Percentiles rank a stretch among this genome's conserved stretches.
Evolutionary conservation across 2,888 invertebrate genomes (phyloP).

Genomic region (Serrognathus titanus): DNA sequence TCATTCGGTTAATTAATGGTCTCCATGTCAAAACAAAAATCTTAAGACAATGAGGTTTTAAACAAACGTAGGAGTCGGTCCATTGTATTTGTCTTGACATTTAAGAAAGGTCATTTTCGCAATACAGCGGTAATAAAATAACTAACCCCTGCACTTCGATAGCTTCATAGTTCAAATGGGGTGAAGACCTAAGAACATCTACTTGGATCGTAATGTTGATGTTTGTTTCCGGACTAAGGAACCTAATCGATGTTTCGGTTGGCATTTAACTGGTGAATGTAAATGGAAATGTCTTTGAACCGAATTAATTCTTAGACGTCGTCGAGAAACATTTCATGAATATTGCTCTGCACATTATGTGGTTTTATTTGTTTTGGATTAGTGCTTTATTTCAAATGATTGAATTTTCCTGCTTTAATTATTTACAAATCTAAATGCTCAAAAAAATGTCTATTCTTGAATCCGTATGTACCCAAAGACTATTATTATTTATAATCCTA

Average conservation of each 20-base stretch:
- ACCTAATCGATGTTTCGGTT: conserved; percentile 1
- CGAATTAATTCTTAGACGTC: no score
- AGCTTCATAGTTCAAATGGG: conserved; percentile 21
- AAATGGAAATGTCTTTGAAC: no score
- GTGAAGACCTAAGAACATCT: conserved; percentile 16
- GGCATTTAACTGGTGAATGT: no score
- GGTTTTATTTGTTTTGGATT: no score
- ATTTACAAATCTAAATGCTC: no score
- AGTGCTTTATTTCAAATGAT: no score
- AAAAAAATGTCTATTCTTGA: no score
- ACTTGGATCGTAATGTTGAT: conserved; percentile 9
- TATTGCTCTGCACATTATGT: no score
- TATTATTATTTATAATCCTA: no score
- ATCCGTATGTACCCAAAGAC: no score
- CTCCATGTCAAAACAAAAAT: conserved; percentile 4
- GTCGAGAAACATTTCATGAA: no score
- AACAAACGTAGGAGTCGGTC: conserved; percentile 15
- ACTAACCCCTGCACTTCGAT: conserved; percentile 19
- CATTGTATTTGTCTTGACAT: conserved; percentile 24
- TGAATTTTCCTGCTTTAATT: no score
- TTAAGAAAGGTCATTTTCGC: conserved; percentile 27
- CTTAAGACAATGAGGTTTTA: conserved; percentile 14
- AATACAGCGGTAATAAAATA: conserved; percentile 27
- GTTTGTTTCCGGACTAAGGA: conserved; percentile 2
- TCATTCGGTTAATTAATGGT: conserved; percentile 6